Evolutionary conservation across 2,888 invertebrate genomes (phyloP).

Genomic region (Stramonita haemastoma): DNA sequence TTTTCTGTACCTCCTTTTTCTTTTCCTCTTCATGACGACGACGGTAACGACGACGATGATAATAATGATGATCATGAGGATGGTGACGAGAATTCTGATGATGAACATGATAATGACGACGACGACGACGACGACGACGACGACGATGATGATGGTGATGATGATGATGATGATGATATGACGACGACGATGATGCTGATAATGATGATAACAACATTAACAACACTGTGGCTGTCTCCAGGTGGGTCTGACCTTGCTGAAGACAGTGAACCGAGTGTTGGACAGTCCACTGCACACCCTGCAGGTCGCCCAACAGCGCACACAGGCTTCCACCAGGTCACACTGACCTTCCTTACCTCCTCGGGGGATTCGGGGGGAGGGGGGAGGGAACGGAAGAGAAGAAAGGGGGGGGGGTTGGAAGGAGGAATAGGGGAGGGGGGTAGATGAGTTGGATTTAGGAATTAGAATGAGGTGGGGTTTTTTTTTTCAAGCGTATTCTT

Average conservation of each 20-base stretch:
- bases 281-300: conserved; percentile 53
- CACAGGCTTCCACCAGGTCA: conserved; percentile 58
- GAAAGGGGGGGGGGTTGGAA: too few species aligned
- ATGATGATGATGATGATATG: not conserved
- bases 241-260: conserved; percentile 59
- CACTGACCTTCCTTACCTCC: too few species aligned
- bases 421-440: too few species aligned
- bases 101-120: not conserved
- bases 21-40: not conserved
- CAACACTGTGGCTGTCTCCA: conserved; percentile 33
- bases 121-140: conserved; percentile 12
- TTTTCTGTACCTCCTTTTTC: too few species aligned
- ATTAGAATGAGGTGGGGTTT: too few species aligned
- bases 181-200: not conserved
- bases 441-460: too few species aligned
- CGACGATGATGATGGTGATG: not conserved
- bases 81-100: not conserved
- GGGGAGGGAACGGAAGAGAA: too few species aligned
- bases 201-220: not conserved
- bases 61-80: not conserved
- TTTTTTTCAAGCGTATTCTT: too few species aligned
- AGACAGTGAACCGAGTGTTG: conserved; percentile 60
- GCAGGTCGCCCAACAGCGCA: conserved; percentile 53
- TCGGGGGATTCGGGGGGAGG: too few species aligned
- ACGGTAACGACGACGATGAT: not conserved